These are phyloP conservation scores for Nasonia giraulti DNA, from an alignment of 1,140 invertebrate genomes.

Conservation along the genomic window DNA sequence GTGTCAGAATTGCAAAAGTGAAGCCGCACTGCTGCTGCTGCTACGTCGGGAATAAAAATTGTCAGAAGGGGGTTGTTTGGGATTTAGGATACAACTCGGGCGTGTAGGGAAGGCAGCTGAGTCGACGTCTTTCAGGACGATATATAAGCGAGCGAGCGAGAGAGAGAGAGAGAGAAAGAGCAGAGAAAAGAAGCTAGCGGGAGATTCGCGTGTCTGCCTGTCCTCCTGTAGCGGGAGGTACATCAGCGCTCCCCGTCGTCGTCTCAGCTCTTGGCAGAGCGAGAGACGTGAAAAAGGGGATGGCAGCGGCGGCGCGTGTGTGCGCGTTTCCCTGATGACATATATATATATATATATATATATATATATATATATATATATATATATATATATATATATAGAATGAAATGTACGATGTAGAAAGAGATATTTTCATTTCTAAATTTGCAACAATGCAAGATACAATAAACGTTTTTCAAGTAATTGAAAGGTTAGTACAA, in stretches of 20 bases:
- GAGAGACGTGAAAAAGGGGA: conserved; percentile 55
- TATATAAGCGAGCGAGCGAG: conserved; percentile 54
- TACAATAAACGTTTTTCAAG: too few species aligned
- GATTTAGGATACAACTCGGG: conserved; percentile 58
- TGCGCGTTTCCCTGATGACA: background rate
- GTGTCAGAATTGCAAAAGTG: conserved; percentile 53
- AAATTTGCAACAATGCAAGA: too few species aligned
- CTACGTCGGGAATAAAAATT: conserved; percentile 45
- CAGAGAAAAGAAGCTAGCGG: conserved; percentile 52
- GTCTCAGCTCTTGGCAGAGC: conserved; percentile 55
- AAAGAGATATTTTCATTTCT: too few species aligned
- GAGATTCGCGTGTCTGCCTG: conserved; percentile 61
- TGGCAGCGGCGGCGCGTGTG: conserved; percentile 34
- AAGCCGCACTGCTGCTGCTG: conserved; percentile 21
- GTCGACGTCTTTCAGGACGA: conserved; percentile 68
- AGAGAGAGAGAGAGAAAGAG: background rate
- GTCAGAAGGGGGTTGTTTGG: conserved; percentile 58
- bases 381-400: too few species aligned
- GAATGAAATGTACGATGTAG: too few species aligned
- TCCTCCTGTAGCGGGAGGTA: conserved; percentile 62
- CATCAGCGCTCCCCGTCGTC: conserved; percentile 63
- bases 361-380: too few species aligned
- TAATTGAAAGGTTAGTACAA: too few species aligned
- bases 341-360: background rate
- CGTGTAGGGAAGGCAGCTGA: conserved; percentile 63